These are phyloP conservation scores for Apoderus coryli DNA, from an alignment of 2,888 invertebrate genomes.

Conservation along the genomic window DNA sequence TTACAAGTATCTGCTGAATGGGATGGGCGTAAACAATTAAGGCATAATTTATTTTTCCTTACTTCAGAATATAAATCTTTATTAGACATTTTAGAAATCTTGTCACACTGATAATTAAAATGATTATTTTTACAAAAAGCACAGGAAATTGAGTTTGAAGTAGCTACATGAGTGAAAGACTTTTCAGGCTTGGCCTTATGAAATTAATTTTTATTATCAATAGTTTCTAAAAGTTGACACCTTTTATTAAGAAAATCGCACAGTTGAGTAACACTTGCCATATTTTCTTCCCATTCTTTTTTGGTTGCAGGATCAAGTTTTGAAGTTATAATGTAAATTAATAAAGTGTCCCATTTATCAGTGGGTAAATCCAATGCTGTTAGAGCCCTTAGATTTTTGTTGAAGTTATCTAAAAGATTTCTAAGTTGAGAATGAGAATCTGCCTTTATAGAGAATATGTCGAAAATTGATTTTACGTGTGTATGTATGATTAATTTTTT, in stretches of 20 bases:
- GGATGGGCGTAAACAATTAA: conserved; percentile 5
- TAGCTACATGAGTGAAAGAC: background rate
- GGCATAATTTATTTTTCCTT: conserved; percentile 6
- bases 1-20: conserved; percentile 5
- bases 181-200: background rate
- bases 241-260: conserved; percentile 4
- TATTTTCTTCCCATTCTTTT: conserved; percentile 7
- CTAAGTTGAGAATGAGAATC: conserved; percentile 9
- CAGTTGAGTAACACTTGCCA: conserved; percentile 3
- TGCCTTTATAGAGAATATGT: conserved; percentile 7
- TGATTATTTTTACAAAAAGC: conserved; percentile 4
- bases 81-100: conserved; percentile 1
- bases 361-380: conserved; percentile 6
- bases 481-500: conserved; percentile 8
- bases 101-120: conserved; percentile 4
- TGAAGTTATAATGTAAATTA: conserved; percentile 9
- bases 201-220: background rate
- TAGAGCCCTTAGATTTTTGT: conserved; percentile 8
- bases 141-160: conserved; percentile 1
- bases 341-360: conserved; percentile 8
- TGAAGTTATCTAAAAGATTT: conserved; percentile 10
- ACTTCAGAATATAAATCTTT: conserved; percentile 1
- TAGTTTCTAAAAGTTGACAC: conserved; percentile 4
- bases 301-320: conserved; percentile 10
- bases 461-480: conserved; percentile 10